phyloP scores from a whole-genome alignment of 2,888 invertebrate species.

The Coleophora deauratella region DNA sequence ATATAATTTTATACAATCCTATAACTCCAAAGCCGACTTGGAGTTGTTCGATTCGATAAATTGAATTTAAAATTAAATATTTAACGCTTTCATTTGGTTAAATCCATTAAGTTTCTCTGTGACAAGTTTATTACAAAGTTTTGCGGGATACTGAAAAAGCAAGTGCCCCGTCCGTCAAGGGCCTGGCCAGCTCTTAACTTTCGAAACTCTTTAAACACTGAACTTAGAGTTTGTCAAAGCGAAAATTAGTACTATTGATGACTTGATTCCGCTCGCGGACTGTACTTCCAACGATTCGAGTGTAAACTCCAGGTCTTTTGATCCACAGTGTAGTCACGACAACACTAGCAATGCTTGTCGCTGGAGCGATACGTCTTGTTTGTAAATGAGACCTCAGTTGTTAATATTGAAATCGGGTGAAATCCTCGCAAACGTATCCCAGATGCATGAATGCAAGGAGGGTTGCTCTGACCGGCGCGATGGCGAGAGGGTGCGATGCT shows the following conservation, averaged over 20 bases:
- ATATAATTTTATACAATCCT: not conserved
- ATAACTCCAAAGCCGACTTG: not conserved
- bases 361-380: too few species aligned
- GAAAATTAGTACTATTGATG: not conserved
- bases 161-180: not conserved
- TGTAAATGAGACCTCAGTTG: too few species aligned
- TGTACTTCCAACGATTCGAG: too few species aligned
- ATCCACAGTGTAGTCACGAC: too few species aligned
- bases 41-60: not conserved
- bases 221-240: not conserved
- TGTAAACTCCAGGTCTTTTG: too few species aligned
- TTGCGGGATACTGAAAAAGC: not conserved
- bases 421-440: too few species aligned
- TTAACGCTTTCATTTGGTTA: not conserved
- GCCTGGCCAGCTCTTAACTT: not conserved
- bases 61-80: not conserved
- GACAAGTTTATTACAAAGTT: not conserved
- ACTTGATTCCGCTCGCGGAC: too few species aligned
- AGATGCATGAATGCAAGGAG: too few species aligned
- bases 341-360: too few species aligned
- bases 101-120: not conserved
- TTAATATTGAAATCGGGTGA: too few species aligned
- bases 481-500: too few species aligned
- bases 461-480: too few species aligned
- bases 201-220: not conserved